Evolutionary conservation across 2,888 invertebrate genomes (phyloP).

Genomic region (Catocala fraxini): DNA sequence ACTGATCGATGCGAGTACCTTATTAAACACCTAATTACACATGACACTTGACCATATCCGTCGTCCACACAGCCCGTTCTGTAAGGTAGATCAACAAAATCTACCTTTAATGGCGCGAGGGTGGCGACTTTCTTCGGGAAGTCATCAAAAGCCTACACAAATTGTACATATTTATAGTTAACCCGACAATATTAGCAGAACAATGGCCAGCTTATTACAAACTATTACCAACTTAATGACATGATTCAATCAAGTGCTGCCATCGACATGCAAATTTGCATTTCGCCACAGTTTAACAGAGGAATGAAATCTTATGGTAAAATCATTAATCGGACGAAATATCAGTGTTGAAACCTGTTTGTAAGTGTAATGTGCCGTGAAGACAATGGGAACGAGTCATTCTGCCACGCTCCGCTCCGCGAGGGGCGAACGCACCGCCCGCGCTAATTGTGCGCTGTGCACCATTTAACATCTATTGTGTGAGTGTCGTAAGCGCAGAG

Average conservation of each 20-base stretch:
- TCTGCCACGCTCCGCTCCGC: slow-evolving; percentile 22
- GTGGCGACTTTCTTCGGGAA: too few relatives aligned
- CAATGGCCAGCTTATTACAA: not conserved
- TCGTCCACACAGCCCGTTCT: too few relatives aligned
- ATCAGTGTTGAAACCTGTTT: slow-evolving; percentile 63
- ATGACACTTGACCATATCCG: too few relatives aligned
- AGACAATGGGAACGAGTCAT: slow-evolving; percentile 68
- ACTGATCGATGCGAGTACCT: too few relatives aligned
- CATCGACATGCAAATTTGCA: slow-evolving; percentile 23
- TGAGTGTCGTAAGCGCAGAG: slow-evolving; percentile 22
- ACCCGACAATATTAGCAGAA: too few relatives aligned
- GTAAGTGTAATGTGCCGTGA: slow-evolving; percentile 67
- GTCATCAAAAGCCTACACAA: too few relatives aligned
- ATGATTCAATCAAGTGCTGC: slow-evolving; percentile 13
- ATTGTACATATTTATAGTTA: too few relatives aligned
- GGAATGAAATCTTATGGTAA: slow-evolving; percentile 79
- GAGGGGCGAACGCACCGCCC: not conserved
- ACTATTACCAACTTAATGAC: not conserved
- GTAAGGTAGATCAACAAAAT: too few relatives aligned
- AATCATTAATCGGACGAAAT: slow-evolving; percentile 82
- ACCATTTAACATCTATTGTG: slow-evolving; percentile 57
- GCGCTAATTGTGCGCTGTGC: slow-evolving; percentile 69
- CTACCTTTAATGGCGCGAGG: too few relatives aligned
- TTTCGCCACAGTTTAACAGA: slow-evolving; percentile 53
- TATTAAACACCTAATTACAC: too few relatives aligned